Conservation (phyloP, 2,113 vertebrate genomes). For the Morone saxatilis region DNA sequence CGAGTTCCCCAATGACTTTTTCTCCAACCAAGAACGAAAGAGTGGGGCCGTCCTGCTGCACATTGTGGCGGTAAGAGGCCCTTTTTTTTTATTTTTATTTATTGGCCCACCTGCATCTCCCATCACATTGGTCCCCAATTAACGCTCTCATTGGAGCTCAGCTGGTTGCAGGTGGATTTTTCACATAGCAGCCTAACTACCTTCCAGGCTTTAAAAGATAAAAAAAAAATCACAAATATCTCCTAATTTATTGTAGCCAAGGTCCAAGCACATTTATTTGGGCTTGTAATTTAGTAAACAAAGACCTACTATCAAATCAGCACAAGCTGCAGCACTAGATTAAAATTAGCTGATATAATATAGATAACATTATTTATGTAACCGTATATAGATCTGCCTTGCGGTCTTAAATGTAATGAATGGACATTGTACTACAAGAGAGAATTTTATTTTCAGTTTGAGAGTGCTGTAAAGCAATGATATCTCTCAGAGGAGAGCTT, state of each 20-base stretch:
- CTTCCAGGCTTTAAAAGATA: background rate
- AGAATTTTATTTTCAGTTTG: background rate
- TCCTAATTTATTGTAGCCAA: background rate
- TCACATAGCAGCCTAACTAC: background rate
- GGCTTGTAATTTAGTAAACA: background rate
- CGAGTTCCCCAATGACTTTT: conserved; percentile 95
- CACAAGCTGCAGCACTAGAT: background rate
- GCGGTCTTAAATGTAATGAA: background rate
- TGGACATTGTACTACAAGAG: background rate
- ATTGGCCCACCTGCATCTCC: conserved; percentile 26
- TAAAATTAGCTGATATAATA: background rate
- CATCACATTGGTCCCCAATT: background rate
- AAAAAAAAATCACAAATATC: background rate
- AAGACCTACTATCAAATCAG: background rate
- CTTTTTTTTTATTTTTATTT: background rate
- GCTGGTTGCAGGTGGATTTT: conserved; percentile 17
- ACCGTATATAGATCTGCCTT: background rate
- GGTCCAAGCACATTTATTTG: background rate
- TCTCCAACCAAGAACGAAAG: conserved; percentile 90
- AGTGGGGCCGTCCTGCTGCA: conserved; percentile 92
- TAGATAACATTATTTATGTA: background rate
- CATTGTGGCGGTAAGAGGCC: conserved; percentile 90
- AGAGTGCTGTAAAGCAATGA: background rate
- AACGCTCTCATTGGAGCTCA: background rate
- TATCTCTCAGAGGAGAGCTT: background rate